phyloP scores from a whole-genome alignment of 2,797 vertebrate species.

The Hydrocynus forskahlii region DNA sequence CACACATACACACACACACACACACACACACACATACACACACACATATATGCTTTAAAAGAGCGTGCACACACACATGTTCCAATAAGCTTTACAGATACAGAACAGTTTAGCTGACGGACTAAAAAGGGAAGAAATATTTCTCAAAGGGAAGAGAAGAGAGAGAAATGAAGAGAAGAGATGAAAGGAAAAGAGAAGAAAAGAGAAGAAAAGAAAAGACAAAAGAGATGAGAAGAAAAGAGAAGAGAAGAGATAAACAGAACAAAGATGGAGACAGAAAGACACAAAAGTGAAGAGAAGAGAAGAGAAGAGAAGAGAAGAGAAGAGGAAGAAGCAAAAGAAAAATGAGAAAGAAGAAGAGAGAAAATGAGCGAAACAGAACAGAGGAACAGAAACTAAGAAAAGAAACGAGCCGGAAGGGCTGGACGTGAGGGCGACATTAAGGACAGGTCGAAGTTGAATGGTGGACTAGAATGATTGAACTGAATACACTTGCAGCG shows the following conservation, averaged over 20 bases:
- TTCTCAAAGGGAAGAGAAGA: background rate
- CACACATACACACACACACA: background rate
- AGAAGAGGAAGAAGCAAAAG: background rate
- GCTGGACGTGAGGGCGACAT: background rate
- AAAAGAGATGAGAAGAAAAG: background rate
- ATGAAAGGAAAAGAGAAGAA: background rate
- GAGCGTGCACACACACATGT: background rate
- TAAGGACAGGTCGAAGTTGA: background rate
- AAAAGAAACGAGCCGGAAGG: background rate
- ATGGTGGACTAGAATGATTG: conserved; percentile 4
- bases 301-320: accelerated
- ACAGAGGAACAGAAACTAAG: background rate
- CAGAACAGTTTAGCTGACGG: background rate
- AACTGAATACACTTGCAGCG: background rate
- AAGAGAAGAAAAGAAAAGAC: background rate
- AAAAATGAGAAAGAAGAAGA: background rate
- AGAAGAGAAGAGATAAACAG: background rate
- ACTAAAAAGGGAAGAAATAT: background rate
- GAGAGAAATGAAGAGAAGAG: background rate
- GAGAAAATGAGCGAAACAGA: too few species aligned
- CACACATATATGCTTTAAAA: background rate
- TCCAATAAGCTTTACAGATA: background rate
- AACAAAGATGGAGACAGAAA: background rate
- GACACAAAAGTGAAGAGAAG: background rate
- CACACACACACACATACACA: conserved; percentile 4